Percentiles rank a stretch among this genome's conserved stretches.
These are phyloP conservation scores for Euplagia quadripunctaria DNA, from an alignment of 2,888 invertebrate genomes.

Conservation along the genomic window DNA sequence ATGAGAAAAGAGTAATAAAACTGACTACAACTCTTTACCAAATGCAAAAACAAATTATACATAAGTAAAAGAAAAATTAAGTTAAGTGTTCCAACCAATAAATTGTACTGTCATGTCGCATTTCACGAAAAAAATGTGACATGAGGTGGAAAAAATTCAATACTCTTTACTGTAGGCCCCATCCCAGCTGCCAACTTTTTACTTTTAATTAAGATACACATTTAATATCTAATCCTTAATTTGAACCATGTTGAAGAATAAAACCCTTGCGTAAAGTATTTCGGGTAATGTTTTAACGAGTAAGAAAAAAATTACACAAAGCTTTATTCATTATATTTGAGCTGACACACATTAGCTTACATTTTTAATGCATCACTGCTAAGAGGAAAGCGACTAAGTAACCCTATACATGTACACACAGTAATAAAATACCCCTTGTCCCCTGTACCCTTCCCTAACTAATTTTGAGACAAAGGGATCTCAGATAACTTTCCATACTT, in stretches of 20 bases:
- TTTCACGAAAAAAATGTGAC: too few relatives aligned
- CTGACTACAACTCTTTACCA: too few relatives aligned
- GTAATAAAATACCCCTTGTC: constrained; percentile 43
- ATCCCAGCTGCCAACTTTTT: not conserved
- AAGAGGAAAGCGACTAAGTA: constrained; percentile 14
- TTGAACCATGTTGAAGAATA: not conserved
- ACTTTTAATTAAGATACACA: not conserved
- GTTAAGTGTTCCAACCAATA: too few relatives aligned
- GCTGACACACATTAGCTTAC: constrained; percentile 14
- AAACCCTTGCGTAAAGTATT: not conserved
- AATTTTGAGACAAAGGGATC: constrained; percentile 47
- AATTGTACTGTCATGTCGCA: too few relatives aligned
- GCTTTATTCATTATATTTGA: not conserved
- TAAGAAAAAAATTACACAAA: not conserved
- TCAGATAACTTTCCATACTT: constrained; percentile 48
- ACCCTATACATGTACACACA: constrained; percentile 3
- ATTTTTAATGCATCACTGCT: constrained; percentile 24
- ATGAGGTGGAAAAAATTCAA: too few relatives aligned
- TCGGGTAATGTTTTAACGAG: not conserved
- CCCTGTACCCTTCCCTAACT: constrained; percentile 33
- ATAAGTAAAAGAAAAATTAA: too few relatives aligned
- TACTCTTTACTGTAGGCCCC: too few relatives aligned
- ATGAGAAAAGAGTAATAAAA: too few relatives aligned
- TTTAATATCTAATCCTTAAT: not conserved
- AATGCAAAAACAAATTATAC: too few relatives aligned